Evolutionary conservation across 2,888 invertebrate genomes (phyloP), one percentile per base, ranked within the genome.

Genomic region (Papilio elwesi): DNA sequence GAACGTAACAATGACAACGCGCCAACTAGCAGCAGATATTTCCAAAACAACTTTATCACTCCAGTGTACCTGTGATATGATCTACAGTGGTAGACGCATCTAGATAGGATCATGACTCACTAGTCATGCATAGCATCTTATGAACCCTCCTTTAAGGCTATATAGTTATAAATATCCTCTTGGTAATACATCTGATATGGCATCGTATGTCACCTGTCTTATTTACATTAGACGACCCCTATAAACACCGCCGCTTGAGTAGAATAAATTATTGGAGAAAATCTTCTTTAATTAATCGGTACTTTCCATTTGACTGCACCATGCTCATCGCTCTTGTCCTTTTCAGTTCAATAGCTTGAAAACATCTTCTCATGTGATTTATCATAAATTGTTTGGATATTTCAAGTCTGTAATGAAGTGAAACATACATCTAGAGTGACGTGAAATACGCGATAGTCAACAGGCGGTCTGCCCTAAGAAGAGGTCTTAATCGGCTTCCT

Each of bases 311-410:
- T 43, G 15, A 62, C 38, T 43, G 59, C 59, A 15, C 15, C 9
- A 6, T 62, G 59, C 43, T 62, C 43, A 62, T 43, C 7, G 36
- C 15, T n/a, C 57, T 38, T n/a, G 36, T 59, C n/a, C 15, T 43
- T 62, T 62, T 43, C 59, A 6, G 59, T 62, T 62, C 59, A 62
- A 43, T 62, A 62, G 59, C n/a, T 62, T 43, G 59, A 43, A 62
- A 62, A 62, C 43, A 62, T 12, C 43, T 43, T 62, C n/a, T 62
- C 43, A 62, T 15, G 10, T 62, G n/a, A 15, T 62, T 59, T 59
- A 59, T 38, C 59, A 59, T 59, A 59, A 59, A 9, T 9, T 6
- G 15, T 62, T n/a, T n/a, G 10, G 59, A 62, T 15, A 10, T 59
- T 11, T 9, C 16, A 15, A 10, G 11, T 5, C 16, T 55, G 43